These are phyloP conservation scores for Aradophagus sp. DNA, from an alignment of 1,140 invertebrate genomes.

Conservation along the genomic window DNA sequence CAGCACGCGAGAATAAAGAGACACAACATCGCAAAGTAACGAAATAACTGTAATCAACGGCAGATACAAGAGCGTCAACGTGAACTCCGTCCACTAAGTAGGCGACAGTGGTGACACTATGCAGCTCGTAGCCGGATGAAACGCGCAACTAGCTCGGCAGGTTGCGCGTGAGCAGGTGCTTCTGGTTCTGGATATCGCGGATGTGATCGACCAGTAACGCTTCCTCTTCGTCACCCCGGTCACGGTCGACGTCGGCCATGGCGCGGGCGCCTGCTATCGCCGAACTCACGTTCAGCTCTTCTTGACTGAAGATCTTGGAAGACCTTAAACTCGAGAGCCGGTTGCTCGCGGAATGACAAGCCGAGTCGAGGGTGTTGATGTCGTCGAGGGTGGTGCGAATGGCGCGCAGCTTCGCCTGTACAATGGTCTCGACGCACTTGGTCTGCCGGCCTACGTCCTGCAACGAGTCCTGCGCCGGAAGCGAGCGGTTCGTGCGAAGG, in stretches of 20 bases:
- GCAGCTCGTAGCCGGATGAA: conserved; percentile 88
- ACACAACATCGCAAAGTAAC: too few relatives aligned
- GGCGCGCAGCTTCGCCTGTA: conserved; percentile 85
- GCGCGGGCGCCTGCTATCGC: conserved; percentile 60
- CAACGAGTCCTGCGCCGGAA: conserved; percentile 92
- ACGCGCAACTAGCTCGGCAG: conserved; percentile 85
- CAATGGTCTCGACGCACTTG: conserved; percentile 91
- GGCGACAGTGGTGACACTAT: conserved; percentile 78
- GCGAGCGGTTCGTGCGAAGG: conserved; percentile 86
- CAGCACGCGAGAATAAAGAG: too few relatives aligned
- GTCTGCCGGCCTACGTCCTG: conserved; percentile 87
- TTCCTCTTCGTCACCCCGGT: conserved; percentile 79
- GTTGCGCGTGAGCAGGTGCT: conserved; percentile 85
- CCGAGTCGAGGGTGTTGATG: conserved; percentile 90
- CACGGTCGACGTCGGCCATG: conserved; percentile 65
- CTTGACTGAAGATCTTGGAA: conserved; percentile 82
- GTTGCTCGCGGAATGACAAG: conserved; percentile 84
- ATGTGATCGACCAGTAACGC: conserved; percentile 83
- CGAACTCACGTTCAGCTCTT: conserved; percentile 76
- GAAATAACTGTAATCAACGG: too few relatives aligned
- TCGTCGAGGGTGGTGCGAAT: conserved; percentile 87
- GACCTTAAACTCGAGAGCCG: conserved; percentile 83
- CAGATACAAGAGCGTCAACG: too few relatives aligned
- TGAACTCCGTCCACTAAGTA: too few relatives aligned
- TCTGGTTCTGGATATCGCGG: conserved; percentile 85